These are phyloP conservation scores for Sigmodon hispidus DNA, from an alignment of 2,113 vertebrate genomes.

Conservation along the genomic window DNA sequence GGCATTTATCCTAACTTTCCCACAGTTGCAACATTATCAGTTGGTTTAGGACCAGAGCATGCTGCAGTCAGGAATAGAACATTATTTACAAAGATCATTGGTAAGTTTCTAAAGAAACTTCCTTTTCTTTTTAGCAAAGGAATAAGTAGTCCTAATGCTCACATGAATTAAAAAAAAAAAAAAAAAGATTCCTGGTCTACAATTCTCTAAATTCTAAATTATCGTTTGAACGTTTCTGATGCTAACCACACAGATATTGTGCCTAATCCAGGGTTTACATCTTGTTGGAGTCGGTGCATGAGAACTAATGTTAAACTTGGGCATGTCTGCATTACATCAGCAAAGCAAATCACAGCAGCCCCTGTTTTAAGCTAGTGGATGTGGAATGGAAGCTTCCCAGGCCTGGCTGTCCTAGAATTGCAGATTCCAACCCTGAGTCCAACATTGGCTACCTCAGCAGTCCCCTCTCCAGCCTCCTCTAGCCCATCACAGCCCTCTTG, in stretches of 20 bases:
- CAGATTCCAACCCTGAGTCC: accelerated
- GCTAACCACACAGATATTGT: conserved; percentile 87
- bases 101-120: background rate
- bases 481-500: conserved; percentile 41
- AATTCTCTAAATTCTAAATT: conserved; percentile 53
- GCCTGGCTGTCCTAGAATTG: background rate
- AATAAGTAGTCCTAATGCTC: conserved; percentile 42
- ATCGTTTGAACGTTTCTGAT: conserved; percentile 59
- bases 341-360: conserved; percentile 91
- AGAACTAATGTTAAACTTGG: conserved; percentile 81
- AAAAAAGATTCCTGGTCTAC: conserved; percentile 39
- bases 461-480: background rate
- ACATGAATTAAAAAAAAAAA: background rate
- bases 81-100: conserved; percentile 12
- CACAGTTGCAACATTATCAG: conserved; percentile 49
- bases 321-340: conserved; percentile 89
- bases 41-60: conserved; percentile 19
- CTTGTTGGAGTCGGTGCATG: conserved; percentile 87
- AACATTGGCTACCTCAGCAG: conserved; percentile 8
- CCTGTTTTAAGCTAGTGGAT: background rate
- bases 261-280: conserved; percentile 89
- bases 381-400: background rate
- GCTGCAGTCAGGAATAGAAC: background rate
- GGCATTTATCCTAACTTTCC: conserved; percentile 58
- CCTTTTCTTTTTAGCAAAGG: background rate